Base-by-base conservation (phyloP, 2,113 vertebrate genomes). In the Rattus rattus region DNA sequence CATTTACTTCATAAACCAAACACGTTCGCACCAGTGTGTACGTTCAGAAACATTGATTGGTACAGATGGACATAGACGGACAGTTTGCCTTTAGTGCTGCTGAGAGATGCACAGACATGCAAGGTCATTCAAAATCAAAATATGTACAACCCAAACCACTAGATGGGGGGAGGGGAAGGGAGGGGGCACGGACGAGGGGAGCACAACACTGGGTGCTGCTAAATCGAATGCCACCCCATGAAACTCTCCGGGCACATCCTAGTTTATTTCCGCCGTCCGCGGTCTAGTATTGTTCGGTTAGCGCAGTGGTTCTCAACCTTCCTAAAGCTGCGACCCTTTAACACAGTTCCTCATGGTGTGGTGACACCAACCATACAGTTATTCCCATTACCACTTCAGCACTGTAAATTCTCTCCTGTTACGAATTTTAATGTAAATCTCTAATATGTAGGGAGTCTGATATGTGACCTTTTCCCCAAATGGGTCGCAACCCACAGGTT, bases 91-190 rank as follows among this genome's bases (percentile, higher is more conserved):
- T 77, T 49, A 85, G 84, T 10, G 59, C 26, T 96, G 84, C 24
- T 81, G 39, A 94, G 94, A 96, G 49, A 96, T 76, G 90, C 96
- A 89, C 67, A 92, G 95, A 96, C 92, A 95, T 94, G 96, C 92
- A 97, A 92, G 91, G 94, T 94, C 43, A 87, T 96, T 80, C 63
- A 3, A 2, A 97, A 96, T 96, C 84, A 43, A 92, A 93, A 92
- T 84, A 77, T 84, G 63, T 59, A 88, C 56, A 70, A 86, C 70
- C 59, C 5, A 97, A 94, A 49, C 94, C 94, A 90, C 47, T 77
- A 87, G 87, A n/a, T 76, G 94, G 96, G 92, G 76, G 87, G 90
- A 97, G 96, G 28, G 10, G 94, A 43, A 3, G 3, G 43, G 43
- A 43, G 36, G 33, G 16, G n/a, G 85, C 10, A 65, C 1, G 65